These are phyloP conservation scores for Megalurothrips usitatus DNA, from an alignment of 2,888 invertebrate species.

Conservation along the genomic window DNA sequence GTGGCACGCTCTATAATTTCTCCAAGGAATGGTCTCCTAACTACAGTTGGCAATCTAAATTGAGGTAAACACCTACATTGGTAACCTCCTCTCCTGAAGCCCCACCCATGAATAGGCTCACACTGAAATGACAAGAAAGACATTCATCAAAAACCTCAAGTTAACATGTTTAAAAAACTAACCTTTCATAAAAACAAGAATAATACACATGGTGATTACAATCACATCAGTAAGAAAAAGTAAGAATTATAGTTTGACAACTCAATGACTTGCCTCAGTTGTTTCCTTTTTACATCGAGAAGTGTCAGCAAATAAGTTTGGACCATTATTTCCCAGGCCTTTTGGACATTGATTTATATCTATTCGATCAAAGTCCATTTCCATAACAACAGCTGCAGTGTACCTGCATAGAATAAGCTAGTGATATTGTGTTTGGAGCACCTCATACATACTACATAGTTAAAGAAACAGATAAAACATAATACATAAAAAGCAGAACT, in stretches of 20 bases:
- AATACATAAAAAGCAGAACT: neutral
- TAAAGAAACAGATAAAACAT: neutral
- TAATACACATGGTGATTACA: too few species aligned
- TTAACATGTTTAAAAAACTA: too few species aligned
- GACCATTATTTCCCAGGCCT: conserved; percentile 80
- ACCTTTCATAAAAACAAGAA: too few species aligned
- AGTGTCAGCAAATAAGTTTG: conserved; percentile 84
- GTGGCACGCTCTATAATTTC: conserved; percentile 92
- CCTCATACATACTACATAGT: neutral
- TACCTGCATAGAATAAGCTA: conserved; percentile 55
- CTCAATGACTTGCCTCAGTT: conserved; percentile 61
- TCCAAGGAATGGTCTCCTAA: conserved; percentile 85
- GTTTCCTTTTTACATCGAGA: conserved; percentile 87
- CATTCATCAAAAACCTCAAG: neutral
- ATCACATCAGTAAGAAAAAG: too few species aligned
- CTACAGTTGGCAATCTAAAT: conserved; percentile 76
- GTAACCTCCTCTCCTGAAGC: conserved; percentile 91
- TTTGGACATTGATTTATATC: conserved; percentile 96
- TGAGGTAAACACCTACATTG: conserved; percentile 91
- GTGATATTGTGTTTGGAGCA: neutral
- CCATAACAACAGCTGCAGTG: conserved; percentile 85
- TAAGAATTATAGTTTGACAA: neutral
- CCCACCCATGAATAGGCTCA: conserved; percentile 94
- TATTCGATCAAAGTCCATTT: conserved; percentile 93
- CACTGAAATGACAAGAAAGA: conserved; percentile 52